Base-by-base conservation (phyloP, 2,113 vertebrate genomes). In the Rhynchomys soricoides region DNA sequence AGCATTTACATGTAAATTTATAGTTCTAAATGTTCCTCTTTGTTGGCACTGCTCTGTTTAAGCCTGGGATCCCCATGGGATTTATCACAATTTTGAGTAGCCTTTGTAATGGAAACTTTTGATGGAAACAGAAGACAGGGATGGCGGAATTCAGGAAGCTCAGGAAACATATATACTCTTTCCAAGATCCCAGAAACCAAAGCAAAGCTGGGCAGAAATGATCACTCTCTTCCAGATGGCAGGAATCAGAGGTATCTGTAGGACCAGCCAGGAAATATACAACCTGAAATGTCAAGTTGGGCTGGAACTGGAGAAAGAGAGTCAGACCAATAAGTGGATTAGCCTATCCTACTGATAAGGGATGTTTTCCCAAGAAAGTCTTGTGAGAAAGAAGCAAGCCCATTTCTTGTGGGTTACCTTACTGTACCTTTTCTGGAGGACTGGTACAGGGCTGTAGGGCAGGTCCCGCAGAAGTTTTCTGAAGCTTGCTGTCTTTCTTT, bases 1-100 rank as follows among this genome's bases (percentile, higher is more conserved):
- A 97, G 59, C 73, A 21, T 98, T 97, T 97, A 97, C 93, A 98
- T 97, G 95, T 21, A 96, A 77, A 16, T 96, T 96, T 96, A 97
- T 87, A 96, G 62, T 77, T 94, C 22, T 94, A 88, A 95, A 77
- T 96, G 4, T 0, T 86, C 96, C 95, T 50, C 68, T 95, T 79
- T 97, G 48, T 96, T 55, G 55, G 71, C 95, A 37, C 78, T 95
- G 92, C 92, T 97, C 73, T 93, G 55, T 79, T 87, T 97, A 94
- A 96, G 77, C 91, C 89, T 89, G 73, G 82, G 92, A 93, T 89
- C 70, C 40, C 50, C 66, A 89, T 89, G 77, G 94, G 89, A 93
- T 74, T 95, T 79, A 87, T 71, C 48, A 73, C 19, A 71, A 91
- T 95, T 97, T 86, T 90, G 79, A 95, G 50, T 86, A 57, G 17